Conservation (phyloP, 1,140 invertebrate species). For the Pomacea maculata region DNA sequence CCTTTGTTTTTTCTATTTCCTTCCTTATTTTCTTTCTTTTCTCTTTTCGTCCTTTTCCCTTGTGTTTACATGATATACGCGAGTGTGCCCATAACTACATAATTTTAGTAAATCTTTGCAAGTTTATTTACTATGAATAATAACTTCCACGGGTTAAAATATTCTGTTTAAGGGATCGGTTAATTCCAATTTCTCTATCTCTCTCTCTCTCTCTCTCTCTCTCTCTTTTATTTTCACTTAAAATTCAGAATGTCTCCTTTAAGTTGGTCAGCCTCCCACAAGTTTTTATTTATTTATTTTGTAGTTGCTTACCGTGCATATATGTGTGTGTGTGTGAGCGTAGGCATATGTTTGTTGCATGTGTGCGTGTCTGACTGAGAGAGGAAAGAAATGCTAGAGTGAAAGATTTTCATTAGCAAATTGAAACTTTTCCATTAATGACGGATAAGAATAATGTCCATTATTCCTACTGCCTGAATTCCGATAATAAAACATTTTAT, state of each 20-base stretch:
- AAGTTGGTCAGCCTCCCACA: neutral
- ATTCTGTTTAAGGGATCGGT: too few species aligned
- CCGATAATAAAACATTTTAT: neutral
- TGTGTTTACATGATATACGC: too few species aligned
- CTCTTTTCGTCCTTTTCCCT: too few species aligned
- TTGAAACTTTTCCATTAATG: neutral
- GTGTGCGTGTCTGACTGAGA: neutral
- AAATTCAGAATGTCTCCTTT: neutral
- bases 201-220: neutral
- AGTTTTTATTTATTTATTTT: too few species aligned
- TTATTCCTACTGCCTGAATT: neutral
- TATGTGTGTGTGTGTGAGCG: conserved; percentile 13
- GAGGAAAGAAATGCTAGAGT: neutral
- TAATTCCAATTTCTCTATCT: neutral
- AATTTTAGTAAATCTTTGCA: too few species aligned
- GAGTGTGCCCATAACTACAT: too few species aligned
- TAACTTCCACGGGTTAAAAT: too few species aligned
- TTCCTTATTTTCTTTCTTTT: too few species aligned
- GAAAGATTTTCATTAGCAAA: neutral
- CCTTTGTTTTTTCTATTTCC: too few species aligned
- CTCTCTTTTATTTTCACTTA: neutral
- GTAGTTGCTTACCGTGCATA: too few species aligned
- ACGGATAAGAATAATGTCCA: neutral
- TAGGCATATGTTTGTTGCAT: conserved; percentile 3
- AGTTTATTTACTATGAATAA: too few species aligned